Evolutionary conservation across 2,797 vertebrate genomes (phyloP).

Genomic region (Sebastes vulpes): DNA sequence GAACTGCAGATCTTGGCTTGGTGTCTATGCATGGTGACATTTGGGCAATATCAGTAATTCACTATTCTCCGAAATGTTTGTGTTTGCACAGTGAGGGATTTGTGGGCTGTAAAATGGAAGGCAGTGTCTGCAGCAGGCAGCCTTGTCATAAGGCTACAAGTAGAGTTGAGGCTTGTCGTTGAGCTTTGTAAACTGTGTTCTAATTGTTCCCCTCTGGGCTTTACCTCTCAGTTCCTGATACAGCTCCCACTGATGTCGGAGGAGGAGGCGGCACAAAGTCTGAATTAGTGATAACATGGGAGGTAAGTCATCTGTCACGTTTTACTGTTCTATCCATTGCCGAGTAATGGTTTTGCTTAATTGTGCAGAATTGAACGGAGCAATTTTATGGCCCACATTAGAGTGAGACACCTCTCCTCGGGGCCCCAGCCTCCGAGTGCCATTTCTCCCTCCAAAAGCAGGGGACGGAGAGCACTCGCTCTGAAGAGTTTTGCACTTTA

Average conservation of each 20-base stretch:
- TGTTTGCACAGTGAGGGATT: conserved; percentile 40
- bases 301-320: conserved; percentile 92
- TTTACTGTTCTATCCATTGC: conserved; percentile 75
- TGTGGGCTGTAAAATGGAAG: conserved; percentile 39
- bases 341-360: conserved; percentile 85
- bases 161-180: conserved; percentile 50
- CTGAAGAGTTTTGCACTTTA: conserved; percentile 62
- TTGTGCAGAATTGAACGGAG: conserved; percentile 85
- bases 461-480: conserved; percentile 56
- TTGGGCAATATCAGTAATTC: conserved; percentile 50
- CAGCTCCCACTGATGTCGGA: conserved; percentile 93
- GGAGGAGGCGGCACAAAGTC: conserved; percentile 97
- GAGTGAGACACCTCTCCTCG: conserved; percentile 55
- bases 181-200: conserved; percentile 69
- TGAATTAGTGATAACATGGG: conserved; percentile 98
- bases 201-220: conserved; percentile 78
- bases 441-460: conserved; percentile 67
- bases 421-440: conserved; percentile 52
- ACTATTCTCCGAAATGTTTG: conserved; percentile 22
- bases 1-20: conserved; percentile 45
- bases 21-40: conserved; percentile 56
- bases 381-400: conserved; percentile 79
- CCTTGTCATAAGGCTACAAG: conserved; percentile 36
- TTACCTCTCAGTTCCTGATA: conserved; percentile 90
- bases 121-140: conserved; percentile 39